A percentile compares a stretch with the other conserved stretches of the same genome.
Conservation (phyloP, 2,888 invertebrate species). For the Parnassius smintheus region DNA sequence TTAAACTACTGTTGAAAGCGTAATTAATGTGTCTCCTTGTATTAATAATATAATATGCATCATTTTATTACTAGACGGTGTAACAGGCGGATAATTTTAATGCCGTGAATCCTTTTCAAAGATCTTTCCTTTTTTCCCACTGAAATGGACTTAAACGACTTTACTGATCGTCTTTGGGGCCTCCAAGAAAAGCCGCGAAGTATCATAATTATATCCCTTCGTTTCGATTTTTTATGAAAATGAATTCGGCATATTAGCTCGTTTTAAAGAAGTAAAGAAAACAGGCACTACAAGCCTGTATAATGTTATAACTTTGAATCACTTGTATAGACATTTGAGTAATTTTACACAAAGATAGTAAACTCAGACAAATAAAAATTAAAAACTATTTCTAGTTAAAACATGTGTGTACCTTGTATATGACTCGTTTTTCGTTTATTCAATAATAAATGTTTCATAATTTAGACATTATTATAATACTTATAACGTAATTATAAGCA, state of each 20-base stretch:
- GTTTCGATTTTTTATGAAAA: slow-evolving; percentile 28
- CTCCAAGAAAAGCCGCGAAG: slow-evolving; percentile 72
- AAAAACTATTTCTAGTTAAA: no score
- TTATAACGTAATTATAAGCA: no score
- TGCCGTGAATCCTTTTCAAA: slow-evolving; percentile 72
- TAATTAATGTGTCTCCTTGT: no score
- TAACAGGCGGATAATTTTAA: slow-evolving; percentile 51
- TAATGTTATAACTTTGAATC: not conserved
- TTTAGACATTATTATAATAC: no score
- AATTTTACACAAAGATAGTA: no score
- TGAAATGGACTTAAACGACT: slow-evolving; percentile 75
- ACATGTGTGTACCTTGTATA: no score
- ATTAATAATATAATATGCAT: no score
- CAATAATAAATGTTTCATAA: no score
- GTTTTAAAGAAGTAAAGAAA: not conserved
- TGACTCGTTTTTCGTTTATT: no score
- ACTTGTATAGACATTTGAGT: no score
- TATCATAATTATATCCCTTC: slow-evolving; percentile 71
- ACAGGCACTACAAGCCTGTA: not conserved
- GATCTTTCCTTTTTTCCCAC: slow-evolving; percentile 70
- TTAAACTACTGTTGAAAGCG: no score
- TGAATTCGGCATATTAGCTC: slow-evolving; percentile 18
- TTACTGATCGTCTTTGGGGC: slow-evolving; percentile 73
- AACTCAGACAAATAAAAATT: no score
- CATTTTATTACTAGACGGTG: slow-evolving; percentile 44